A percentile compares a stretch with the other conserved stretches of the same genome.
phyloP scores from a whole-genome alignment of 2,797 vertebrate genomes.

The Menidia menidia region DNA sequence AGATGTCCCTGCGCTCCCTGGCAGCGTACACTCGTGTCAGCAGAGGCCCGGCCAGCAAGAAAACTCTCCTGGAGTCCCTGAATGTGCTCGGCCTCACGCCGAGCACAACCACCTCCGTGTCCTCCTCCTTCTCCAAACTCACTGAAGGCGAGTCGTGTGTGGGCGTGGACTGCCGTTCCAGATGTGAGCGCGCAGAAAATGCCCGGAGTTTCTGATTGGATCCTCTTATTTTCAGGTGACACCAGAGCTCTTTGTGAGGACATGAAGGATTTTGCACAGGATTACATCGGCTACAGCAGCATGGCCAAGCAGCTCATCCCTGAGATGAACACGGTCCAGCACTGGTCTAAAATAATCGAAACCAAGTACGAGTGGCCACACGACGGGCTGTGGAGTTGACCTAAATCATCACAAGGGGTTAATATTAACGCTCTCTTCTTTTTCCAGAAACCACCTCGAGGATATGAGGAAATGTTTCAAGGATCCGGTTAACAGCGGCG shows the following conservation, averaged over 20 bases:
- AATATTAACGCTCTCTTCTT: not conserved
- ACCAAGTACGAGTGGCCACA: constrained; percentile 74
- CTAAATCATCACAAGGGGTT: not conserved
- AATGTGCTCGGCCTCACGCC: constrained; percentile 82
- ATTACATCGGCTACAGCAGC: constrained; percentile 84
- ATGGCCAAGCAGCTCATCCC: constrained; percentile 86
- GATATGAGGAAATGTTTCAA: constrained; percentile 84
- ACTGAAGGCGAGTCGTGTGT: constrained; percentile 78
- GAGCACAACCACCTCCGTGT: constrained; percentile 86
- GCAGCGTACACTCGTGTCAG: constrained; percentile 87
- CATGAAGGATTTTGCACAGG: constrained; percentile 85
- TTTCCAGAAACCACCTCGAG: constrained; percentile 82
- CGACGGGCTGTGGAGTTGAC: not conserved
- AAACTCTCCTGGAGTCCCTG: constrained; percentile 82
- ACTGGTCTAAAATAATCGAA: constrained; percentile 89
- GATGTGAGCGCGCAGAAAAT: not conserved
- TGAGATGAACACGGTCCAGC: constrained; percentile 84
- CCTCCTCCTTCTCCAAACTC: constrained; percentile 87
- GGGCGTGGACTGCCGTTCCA: not conserved
- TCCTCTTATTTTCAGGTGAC: constrained; percentile 72
- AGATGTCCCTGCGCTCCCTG: constrained; percentile 86
- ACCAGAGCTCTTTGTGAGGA: constrained; percentile 82
- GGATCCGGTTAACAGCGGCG: constrained; percentile 78
- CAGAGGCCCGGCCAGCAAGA: constrained; percentile 86
- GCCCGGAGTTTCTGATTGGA: not conserved